Conservation (phyloP, 2,797 vertebrate genomes). For the Chiroxiphia lanceolata region DNA sequence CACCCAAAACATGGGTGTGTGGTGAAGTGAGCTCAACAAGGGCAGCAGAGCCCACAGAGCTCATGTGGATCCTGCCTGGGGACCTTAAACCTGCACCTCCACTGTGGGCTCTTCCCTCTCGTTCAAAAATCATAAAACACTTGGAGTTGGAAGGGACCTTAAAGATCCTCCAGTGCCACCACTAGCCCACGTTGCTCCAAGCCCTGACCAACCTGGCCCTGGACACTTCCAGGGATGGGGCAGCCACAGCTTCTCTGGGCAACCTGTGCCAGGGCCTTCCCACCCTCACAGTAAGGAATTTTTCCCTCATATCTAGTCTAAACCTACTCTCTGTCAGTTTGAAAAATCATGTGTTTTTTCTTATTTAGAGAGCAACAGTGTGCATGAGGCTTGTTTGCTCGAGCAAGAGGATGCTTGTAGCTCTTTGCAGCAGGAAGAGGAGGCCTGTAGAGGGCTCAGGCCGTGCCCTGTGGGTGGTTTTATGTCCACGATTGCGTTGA, state of each 20-base stretch:
- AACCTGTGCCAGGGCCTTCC: not conserved
- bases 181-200: not conserved
- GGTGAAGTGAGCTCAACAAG: not conserved
- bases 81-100: not conserved
- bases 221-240: not conserved
- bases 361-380: not conserved
- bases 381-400: fast-evolving
- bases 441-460: not conserved
- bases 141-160: not conserved
- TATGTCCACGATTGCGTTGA: not conserved
- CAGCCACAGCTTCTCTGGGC: not conserved
- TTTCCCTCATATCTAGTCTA: not conserved
- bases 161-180: not conserved
- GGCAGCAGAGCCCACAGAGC: not conserved
- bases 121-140: not conserved
- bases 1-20: not conserved
- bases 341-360: not conserved
- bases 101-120: not conserved
- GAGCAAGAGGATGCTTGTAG: not conserved
- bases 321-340: not conserved
- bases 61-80: not conserved
- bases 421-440: not conserved
- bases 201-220: not conserved
- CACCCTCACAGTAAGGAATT: not conserved
- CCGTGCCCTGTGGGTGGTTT: not conserved